Evolutionary conservation across 2,797 vertebrate species (phyloP), one percentile per base, ranked within the genome.

Genomic region (Artibeus lituratus): DNA sequence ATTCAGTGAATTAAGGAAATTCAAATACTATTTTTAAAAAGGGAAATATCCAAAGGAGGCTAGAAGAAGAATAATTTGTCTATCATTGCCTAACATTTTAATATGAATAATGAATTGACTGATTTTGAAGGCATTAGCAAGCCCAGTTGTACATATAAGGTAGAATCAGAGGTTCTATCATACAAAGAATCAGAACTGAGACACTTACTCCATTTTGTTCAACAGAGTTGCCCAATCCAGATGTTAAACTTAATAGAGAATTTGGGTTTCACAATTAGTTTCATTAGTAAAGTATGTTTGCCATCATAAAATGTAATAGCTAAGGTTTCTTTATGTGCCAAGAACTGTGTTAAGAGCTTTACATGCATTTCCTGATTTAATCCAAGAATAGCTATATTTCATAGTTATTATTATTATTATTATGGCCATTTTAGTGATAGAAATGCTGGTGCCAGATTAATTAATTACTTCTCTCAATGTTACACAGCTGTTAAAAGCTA

Each of bases 51-150:
- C 39, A 65, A 83, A 78, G 26, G 9, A 91, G 22, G 53, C 55
- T 83, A 32, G n/a, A 93, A 91, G 59, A 77, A 95, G 93, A 96
- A 67, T 73, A 89, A 95, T 84, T 77, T 88, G 62, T 76, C 53
- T 76, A 73, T 67, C 57, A 89, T 65, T 94, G 32, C 19, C 37
- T 91, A 94, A 88, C 6, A 89, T 78, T 94, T 96, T 89, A 96
- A 87, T 90, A 87, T 92, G 76, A 87, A 91, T 88, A 84, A 59
- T 88, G 80, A 59, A 59, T 1, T 78, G 37, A 78, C 49, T 91
- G 57, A 95, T 88, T 92, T 67, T 92, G 73, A 92, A 96, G 29
- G 42, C 16, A 94, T 47, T 42, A 59, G 32, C 22, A 94, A 84
- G 59, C 49, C 11, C 10, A 35, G 4, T 69, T 89, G 76, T 82